Conservation (phyloP, 2,888 invertebrate genomes). For the Ennomos quercinarius region DNA sequence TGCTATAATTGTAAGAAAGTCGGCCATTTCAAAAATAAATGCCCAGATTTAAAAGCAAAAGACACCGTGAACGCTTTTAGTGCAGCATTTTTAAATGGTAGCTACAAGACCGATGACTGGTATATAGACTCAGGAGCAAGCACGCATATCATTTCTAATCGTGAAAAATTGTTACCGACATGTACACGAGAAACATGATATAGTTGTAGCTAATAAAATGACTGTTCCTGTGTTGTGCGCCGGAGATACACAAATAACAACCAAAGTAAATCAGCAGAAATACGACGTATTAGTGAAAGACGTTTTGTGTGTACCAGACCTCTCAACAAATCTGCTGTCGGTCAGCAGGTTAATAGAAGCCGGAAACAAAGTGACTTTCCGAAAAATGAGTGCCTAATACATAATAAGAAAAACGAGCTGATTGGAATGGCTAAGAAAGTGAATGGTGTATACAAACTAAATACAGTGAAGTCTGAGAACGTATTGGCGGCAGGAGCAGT, state of each 20-base stretch:
- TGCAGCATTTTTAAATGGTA: conserved; percentile 6
- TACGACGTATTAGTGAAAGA: conserved; percentile 30
- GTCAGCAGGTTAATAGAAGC: conserved; percentile 39
- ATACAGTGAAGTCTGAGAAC: background rate
- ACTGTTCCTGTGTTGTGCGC: conserved; percentile 33
- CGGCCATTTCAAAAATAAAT: conserved; percentile 4
- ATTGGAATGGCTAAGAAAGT: conserved; percentile 24
- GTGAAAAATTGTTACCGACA: conserved; percentile 8
- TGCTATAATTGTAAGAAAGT: conserved; percentile 6
- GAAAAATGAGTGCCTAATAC: conserved; percentile 18
- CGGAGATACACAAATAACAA: conserved; percentile 35
- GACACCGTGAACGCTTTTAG: conserved; percentile 2
- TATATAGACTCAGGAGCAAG: conserved; percentile 11
- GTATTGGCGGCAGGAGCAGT: conserved; percentile 18
- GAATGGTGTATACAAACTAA: conserved; percentile 36
- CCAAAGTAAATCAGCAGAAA: conserved; percentile 10
- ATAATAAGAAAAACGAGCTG: conserved; percentile 18
- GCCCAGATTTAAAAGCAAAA: background rate
- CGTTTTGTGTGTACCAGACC: conserved; percentile 42
- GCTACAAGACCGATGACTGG: background rate
- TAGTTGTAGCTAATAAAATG: conserved; percentile 35
- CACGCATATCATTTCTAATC: conserved; percentile 18
- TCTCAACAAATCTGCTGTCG: conserved; percentile 35
- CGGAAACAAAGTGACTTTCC: conserved; percentile 32
- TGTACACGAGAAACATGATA: conserved; percentile 13